phyloP scores from a whole-genome alignment of 2,113 vertebrate species.

The Charina bottae region DNA sequence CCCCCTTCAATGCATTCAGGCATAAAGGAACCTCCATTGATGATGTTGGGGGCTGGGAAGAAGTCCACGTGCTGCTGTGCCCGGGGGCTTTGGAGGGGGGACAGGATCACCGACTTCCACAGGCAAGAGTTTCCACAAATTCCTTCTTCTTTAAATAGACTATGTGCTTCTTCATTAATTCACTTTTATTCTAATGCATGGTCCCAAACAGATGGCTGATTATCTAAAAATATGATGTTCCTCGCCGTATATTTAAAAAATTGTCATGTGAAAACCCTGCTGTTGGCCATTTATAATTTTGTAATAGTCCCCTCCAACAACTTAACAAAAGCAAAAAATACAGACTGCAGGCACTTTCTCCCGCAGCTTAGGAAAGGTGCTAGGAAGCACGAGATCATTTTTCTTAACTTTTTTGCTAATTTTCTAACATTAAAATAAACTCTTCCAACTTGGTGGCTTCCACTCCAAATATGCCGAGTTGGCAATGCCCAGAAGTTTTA shows the following conservation, averaged over 20 bases:
- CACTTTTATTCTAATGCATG: neutral
- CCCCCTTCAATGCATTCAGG: neutral
- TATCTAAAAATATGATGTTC: neutral
- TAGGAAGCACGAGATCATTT: neutral
- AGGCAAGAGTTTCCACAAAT: neutral
- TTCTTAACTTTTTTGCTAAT: neutral
- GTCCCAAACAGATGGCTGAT: neutral
- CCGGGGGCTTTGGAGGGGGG: neutral
- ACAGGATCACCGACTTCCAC: neutral
- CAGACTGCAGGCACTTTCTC: neutral
- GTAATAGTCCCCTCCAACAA: neutral
- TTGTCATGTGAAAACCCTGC: too few relatives aligned
- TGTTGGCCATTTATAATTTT: neutral
- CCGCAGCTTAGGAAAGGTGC: neutral
- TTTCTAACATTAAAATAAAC: neutral
- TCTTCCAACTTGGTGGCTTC: neutral
- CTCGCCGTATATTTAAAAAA: neutral
- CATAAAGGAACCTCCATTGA: neutral
- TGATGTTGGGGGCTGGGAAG: neutral
- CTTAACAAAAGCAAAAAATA: neutral
- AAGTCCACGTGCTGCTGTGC: neutral
- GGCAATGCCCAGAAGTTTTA: neutral
- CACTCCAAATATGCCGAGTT: neutral
- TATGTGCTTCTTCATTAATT: neutral
- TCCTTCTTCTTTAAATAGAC: neutral